Evolutionary conservation across 2,797 vertebrate genomes (phyloP).

Genomic region (Threskiornis aethiopicus): DNA sequence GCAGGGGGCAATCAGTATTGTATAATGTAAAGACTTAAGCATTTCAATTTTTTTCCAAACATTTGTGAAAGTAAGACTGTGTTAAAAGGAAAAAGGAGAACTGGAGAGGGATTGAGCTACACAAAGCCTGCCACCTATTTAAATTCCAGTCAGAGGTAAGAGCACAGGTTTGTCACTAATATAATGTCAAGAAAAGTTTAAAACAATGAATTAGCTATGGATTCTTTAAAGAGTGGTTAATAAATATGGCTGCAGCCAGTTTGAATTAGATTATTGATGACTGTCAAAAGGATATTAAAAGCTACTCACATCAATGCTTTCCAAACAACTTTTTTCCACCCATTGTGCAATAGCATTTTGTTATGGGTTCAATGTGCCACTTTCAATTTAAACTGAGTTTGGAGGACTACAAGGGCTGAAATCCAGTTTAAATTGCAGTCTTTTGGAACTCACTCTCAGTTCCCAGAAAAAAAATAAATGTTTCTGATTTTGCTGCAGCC

Average conservation of each 20-base stretch:
- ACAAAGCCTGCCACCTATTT: neutral
- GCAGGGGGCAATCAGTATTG: neutral
- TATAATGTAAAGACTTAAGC: neutral
- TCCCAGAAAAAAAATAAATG: neutral
- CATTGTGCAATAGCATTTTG: neutral
- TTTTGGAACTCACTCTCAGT: neutral
- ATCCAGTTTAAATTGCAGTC: neutral
- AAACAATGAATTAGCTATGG: neutral
- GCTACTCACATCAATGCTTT: neutral
- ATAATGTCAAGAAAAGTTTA: neutral
- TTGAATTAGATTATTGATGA: neutral
- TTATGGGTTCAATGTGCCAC: neutral
- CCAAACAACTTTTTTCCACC: neutral
- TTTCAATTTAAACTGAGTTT: neutral
- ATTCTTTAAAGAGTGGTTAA: neutral
- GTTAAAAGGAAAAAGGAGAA: neutral
- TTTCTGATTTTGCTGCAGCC: neutral
- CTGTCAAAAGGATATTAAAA: neutral
- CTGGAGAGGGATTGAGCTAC: neutral
- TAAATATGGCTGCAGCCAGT: neutral
- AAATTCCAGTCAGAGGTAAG: neutral
- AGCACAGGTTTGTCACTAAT: neutral
- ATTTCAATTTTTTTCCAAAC: neutral
- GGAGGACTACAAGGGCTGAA: neutral
- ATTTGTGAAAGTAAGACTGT: neutral